These are phyloP conservation scores for Magallana nippona DNA, from an alignment of 2,888 invertebrate species.

Conservation along the genomic window DNA sequence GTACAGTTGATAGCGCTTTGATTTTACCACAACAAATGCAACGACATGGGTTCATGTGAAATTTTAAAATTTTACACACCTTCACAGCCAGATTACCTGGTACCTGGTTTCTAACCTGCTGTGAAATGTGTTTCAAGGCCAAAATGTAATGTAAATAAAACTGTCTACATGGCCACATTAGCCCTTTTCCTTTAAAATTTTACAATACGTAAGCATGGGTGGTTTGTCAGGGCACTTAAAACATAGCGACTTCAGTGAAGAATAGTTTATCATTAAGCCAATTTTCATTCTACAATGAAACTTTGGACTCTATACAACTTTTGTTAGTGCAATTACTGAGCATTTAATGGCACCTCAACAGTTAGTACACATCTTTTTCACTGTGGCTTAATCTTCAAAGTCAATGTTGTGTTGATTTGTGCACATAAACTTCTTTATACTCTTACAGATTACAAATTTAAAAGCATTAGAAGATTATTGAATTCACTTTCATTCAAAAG, in stretches of 20 bases:
- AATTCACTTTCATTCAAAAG: constrained; percentile 15
- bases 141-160: constrained; percentile 7
- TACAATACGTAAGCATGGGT: not conserved
- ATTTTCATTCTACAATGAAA: not conserved
- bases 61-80: too few relatives aligned
- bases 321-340: not conserved
- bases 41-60: too few relatives aligned
- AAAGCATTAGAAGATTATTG: not conserved
- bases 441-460: not conserved
- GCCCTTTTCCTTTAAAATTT: constrained; percentile 11
- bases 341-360: not conserved
- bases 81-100: too few relatives aligned
- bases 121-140: constrained; percentile 15
- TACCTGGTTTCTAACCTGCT: not conserved
- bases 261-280: not conserved
- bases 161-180: not conserved
- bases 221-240: not conserved
- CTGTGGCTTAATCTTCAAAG: constrained; percentile 4
- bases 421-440: constrained; percentile 18
- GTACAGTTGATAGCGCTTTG: too few relatives aligned
- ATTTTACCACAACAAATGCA: too few relatives aligned
- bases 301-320: not conserved
- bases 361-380: not conserved
- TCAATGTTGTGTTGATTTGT: constrained; percentile 27
- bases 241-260: not conserved